Evolutionary conservation across 2,113 vertebrate species (phyloP).

Genomic region (Trinectes maculatus): DNA sequence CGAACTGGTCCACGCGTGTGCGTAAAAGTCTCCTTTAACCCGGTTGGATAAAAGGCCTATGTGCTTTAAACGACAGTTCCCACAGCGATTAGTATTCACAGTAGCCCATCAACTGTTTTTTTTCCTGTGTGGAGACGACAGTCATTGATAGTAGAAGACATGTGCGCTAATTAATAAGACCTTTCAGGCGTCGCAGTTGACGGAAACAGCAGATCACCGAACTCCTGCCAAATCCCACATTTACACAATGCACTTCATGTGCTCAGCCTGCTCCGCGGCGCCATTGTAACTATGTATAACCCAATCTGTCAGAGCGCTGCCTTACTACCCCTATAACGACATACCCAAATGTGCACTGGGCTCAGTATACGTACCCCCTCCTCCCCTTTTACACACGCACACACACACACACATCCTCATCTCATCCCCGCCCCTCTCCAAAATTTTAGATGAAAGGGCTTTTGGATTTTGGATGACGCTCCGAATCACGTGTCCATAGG

Average conservation of each 20-base stretch:
- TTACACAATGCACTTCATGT: constrained; percentile 29
- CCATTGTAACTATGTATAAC: constrained; percentile 59
- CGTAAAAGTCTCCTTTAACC: constrained; percentile 63
- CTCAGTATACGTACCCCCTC: constrained; percentile 49
- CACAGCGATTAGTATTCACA: constrained; percentile 56
- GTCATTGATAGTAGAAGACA: constrained; percentile 38
- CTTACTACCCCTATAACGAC: constrained; percentile 54
- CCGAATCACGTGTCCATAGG: constrained; percentile 84
- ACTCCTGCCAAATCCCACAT: constrained; percentile 46
- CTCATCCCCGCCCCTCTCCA: constrained; percentile 78
- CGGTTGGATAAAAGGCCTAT: constrained; percentile 44
- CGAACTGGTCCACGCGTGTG: constrained; percentile 33
- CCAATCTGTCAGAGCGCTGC: constrained; percentile 36
- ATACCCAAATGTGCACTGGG: constrained; percentile 68
- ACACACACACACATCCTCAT: constrained; percentile 56
- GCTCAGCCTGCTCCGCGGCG: constrained; percentile 33
- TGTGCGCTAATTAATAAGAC: constrained; percentile 50
- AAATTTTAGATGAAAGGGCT: constrained; percentile 82
- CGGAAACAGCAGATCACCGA: constrained; percentile 40
- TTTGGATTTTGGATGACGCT: constrained; percentile 86
- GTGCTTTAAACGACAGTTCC: constrained; percentile 64
- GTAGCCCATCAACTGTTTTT: constrained; percentile 25
- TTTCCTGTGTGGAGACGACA: constrained; percentile 18
- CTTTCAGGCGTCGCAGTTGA: constrained; percentile 40
- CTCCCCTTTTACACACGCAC: constrained; percentile 26